Conservation (phyloP, 64 coral and sea anemone genomes). For the Pocillopora verrucosa region DNA sequence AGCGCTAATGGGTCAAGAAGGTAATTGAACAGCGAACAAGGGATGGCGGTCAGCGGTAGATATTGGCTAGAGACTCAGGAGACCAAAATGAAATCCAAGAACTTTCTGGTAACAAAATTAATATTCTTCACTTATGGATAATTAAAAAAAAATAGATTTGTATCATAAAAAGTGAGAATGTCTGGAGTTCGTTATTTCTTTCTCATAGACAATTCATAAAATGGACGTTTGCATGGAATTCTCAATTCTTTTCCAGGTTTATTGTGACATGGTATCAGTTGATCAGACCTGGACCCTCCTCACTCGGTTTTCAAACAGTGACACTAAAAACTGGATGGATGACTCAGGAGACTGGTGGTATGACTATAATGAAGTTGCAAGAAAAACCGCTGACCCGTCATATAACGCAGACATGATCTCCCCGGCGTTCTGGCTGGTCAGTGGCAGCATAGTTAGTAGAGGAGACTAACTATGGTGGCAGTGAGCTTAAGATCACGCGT, state of each 20-base stretch:
- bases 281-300: slow-evolving; percentile 18
- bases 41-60: not conserved
- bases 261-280: not conserved
- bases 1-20: too few species aligned
- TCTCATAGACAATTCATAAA: not conserved
- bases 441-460: too few species aligned
- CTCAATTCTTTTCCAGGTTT: not conserved
- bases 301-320: slow-evolving; percentile 47
- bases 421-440: slow-evolving; percentile 28
- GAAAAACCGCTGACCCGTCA: not conserved
- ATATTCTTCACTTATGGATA: not conserved
- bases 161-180: not conserved
- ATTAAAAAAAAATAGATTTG: not conserved
- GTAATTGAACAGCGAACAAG: not conserved
- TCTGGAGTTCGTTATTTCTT: not conserved
- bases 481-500: slow-evolving; percentile 62
- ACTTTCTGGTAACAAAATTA: not conserved
- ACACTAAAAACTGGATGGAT: slow-evolving; percentile 52
- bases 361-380: not conserved
- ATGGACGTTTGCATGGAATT: not conserved
- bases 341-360: slow-evolving; percentile 38
- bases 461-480: too few species aligned
- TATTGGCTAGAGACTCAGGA: not conserved
- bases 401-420: slow-evolving; percentile 42
- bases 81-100: too few species aligned